A percentile compares a stretch with the other conserved stretches of the same genome.
phyloP scores from a whole-genome alignment of 2,888 invertebrate species.

The Cosmopolites sordidus region DNA sequence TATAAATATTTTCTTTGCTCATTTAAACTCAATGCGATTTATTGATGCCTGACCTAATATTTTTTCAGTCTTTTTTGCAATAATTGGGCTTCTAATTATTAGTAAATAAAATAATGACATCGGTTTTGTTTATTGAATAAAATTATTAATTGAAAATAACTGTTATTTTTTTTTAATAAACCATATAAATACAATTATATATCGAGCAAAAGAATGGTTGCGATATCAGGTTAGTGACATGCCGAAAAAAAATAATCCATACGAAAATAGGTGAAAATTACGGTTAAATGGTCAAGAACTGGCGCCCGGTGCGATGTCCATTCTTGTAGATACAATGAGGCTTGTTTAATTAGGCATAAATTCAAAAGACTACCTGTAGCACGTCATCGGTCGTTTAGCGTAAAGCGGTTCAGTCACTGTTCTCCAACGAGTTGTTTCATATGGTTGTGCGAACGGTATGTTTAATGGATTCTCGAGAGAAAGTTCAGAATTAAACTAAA shows the following conservation, averaged over 20 bases:
- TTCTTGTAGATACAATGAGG: constrained; percentile 20
- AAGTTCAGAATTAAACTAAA: constrained; percentile 17
- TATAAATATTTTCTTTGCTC: no score
- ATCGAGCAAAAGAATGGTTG: no score
- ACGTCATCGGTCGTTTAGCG: constrained; percentile 31
- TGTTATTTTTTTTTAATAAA: no score
- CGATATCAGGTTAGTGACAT: no score
- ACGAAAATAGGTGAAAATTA: constrained; percentile 3
- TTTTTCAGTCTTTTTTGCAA: no score
- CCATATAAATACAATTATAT: no score
- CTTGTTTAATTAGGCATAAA: constrained; percentile 20
- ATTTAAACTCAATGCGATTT: no score
- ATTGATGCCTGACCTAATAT: no score
- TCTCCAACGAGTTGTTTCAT: constrained; percentile 25
- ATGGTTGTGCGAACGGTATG: constrained; percentile 15
- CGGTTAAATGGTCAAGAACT: constrained; percentile 17
- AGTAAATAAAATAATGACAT: no score
- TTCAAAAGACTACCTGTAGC: constrained; percentile 29
- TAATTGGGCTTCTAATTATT: no score
- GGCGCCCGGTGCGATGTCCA: constrained; percentile 12
- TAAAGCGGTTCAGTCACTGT: constrained; percentile 26
- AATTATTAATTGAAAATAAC: no score
- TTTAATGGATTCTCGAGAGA: constrained; percentile 20
- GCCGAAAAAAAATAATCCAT: background rate
- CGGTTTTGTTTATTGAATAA: no score